Percentiles rank a stretch among this genome's conserved stretches.
Conservation (phyloP, 2,113 vertebrate species). For the Sapajus apella region DNA sequence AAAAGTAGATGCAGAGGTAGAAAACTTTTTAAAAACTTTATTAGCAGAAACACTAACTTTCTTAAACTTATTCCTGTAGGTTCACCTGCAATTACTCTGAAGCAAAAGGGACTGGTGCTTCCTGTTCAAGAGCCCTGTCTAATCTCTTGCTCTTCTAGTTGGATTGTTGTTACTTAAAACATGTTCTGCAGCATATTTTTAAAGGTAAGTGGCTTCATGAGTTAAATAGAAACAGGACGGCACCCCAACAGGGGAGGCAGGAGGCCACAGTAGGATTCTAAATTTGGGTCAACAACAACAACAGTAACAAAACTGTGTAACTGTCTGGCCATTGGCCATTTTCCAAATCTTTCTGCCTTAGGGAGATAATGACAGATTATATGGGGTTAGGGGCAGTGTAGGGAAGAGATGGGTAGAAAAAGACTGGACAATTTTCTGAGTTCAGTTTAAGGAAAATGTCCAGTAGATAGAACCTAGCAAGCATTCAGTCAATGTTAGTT, state of each 20-base stretch:
- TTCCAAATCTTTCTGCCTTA: neutral
- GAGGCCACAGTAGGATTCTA: neutral
- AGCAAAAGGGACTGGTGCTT: neutral
- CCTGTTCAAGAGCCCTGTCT: neutral
- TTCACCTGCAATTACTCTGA: neutral
- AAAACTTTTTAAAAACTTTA: neutral
- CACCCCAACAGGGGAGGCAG: neutral
- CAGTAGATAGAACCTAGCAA: neutral
- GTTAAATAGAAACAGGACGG: neutral
- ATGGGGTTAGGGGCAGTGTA: neutral
- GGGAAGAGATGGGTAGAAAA: neutral
- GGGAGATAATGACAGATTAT: neutral
- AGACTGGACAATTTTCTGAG: neutral
- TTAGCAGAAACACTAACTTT: neutral
- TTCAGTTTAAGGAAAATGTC: neutral
- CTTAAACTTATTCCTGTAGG: neutral
- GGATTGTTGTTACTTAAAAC: neutral
- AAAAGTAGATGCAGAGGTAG: neutral
- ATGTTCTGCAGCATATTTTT: neutral
- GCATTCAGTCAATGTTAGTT: neutral
- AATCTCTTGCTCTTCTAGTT: neutral
- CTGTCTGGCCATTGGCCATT: neutral
- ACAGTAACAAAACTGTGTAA: neutral
- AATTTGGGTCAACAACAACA: neutral
- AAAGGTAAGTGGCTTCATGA: neutral